phyloP scores from a whole-genome alignment of 23 tunicate species.

The Phallusia fumigata region DNA sequence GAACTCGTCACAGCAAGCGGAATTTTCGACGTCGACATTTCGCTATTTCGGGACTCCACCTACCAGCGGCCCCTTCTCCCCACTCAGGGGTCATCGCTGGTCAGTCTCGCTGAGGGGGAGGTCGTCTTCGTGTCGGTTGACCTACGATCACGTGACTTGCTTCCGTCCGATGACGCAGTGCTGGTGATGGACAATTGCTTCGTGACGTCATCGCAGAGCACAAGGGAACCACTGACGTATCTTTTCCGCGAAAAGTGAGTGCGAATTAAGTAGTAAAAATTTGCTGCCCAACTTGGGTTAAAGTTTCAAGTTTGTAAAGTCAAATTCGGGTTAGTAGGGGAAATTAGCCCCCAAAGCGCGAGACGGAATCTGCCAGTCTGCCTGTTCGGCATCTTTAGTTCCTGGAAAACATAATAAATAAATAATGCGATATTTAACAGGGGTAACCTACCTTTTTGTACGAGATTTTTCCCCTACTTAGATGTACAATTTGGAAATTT shows the following conservation, averaged over 20 bases:
- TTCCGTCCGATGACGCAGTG: slow-evolving; percentile 38
- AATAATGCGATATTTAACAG: too few relatives aligned
- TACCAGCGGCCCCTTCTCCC: slow-evolving; percentile 16
- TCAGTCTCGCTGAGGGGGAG: slow-evolving; percentile 73
- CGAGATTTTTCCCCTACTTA: too few relatives aligned
- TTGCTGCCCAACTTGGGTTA: too few relatives aligned
- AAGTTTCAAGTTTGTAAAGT: too few relatives aligned
- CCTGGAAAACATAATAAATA: too few relatives aligned
- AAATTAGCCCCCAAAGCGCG: too few relatives aligned
- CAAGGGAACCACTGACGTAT: slow-evolving; percentile 30
- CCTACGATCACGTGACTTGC: slow-evolving; percentile 34
- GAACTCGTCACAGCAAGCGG: slow-evolving; percentile 34
- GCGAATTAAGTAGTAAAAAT: neutral
- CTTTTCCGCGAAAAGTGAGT: slow-evolving; percentile 29
- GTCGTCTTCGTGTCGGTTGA: slow-evolving; percentile 68
- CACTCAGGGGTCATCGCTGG: slow-evolving; percentile 20
- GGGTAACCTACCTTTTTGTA: too few relatives aligned
- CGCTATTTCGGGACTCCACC: slow-evolving; percentile 57
- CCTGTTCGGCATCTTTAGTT: neutral
- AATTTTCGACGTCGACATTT: slow-evolving; percentile 52
- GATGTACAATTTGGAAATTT: too few relatives aligned
- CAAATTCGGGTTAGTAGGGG: too few relatives aligned
- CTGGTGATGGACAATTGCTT: slow-evolving; percentile 84
- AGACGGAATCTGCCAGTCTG: too few relatives aligned
- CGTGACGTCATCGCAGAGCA: slow-evolving; percentile 63